phyloP scores from a whole-genome alignment of 2,797 vertebrate genomes.

The Poliocrania exsul region DNA sequence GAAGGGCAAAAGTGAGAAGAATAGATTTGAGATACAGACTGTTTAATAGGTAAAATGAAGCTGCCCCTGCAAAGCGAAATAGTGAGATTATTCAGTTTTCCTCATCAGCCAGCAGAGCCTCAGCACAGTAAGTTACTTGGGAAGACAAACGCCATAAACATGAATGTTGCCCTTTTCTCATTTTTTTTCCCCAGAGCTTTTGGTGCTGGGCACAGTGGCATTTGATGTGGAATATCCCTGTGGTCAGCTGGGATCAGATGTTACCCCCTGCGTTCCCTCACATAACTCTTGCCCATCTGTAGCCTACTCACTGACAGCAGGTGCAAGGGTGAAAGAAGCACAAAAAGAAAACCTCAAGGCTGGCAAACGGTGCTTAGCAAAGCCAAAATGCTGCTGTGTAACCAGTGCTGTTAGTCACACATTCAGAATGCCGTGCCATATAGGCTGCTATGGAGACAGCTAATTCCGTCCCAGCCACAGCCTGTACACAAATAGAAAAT shows the following conservation, averaged over 20 bases:
- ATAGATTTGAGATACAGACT: background rate
- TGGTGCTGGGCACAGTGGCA: background rate
- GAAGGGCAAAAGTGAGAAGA: background rate
- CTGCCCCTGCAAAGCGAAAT: fast-evolving
- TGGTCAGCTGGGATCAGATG: background rate
- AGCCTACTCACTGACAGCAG: fast-evolving
- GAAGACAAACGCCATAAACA: background rate
- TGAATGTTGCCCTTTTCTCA: fast-evolving
- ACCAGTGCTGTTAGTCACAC: background rate
- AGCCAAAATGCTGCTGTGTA: background rate
- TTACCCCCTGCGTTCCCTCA: background rate
- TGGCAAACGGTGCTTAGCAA: background rate
- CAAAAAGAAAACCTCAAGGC: background rate
- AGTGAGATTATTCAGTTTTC: background rate
- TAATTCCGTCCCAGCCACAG: background rate
- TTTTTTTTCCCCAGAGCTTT: background rate
- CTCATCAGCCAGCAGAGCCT: background rate
- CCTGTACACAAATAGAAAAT: background rate
- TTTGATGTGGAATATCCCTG: background rate
- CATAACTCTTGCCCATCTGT: background rate
- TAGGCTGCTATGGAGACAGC: background rate
- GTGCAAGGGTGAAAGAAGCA: background rate
- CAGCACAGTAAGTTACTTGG: fast-evolving
- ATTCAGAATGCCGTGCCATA: background rate
- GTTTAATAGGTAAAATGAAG: background rate